A percentile compares a stretch with the other conserved stretches of the same genome.
Evolutionary conservation across 2,113 vertebrate species (phyloP).

Genomic region (Elephantulus edwardii): DNA sequence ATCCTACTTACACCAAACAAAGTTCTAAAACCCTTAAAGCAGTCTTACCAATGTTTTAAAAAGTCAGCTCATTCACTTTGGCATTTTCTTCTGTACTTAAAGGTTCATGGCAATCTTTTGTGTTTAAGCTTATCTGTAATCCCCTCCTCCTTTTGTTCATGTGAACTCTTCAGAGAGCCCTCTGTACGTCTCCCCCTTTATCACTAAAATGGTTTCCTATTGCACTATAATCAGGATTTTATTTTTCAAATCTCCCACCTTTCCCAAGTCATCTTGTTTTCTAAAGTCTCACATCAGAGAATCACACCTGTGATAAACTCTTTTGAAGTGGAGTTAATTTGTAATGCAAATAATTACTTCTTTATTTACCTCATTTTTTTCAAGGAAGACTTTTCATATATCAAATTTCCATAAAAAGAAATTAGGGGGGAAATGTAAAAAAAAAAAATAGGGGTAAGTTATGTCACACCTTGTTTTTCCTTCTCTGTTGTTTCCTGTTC

Average conservation of each 20-base stretch:
- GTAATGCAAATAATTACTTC: slow-evolving; percentile 78
- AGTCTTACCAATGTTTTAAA: not conserved
- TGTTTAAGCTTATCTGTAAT: slow-evolving; percentile 60
- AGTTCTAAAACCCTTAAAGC: not conserved
- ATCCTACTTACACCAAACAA: not conserved
- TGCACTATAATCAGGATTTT: slow-evolving; percentile 53
- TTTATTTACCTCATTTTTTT: slow-evolving; percentile 75
- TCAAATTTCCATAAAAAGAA: slow-evolving; percentile 73
- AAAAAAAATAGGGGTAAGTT: slow-evolving; percentile 65
- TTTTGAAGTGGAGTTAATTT: slow-evolving; percentile 77
- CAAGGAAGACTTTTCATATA: slow-evolving; percentile 71
- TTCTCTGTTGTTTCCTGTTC: slow-evolving; percentile 37
- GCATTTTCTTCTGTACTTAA: slow-evolving; percentile 32
- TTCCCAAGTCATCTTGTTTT: slow-evolving; percentile 62
- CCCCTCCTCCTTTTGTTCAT: slow-evolving; percentile 56
- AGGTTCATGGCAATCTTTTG: slow-evolving; percentile 54
- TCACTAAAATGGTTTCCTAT: slow-evolving; percentile 60
- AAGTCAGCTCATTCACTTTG: slow-evolving; percentile 40
- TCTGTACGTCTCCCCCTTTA: slow-evolving; percentile 42
- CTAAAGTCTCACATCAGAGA: slow-evolving; percentile 70
- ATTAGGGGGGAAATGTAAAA: slow-evolving; percentile 62
- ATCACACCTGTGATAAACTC: slow-evolving; percentile 75
- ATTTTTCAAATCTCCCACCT: slow-evolving; percentile 72
- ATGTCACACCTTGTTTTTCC: slow-evolving; percentile 59
- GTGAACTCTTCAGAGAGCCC: slow-evolving; percentile 48